Evolutionary conservation across 2,888 invertebrate genomes (phyloP), one percentile per base, ranked within the genome.

Genomic region (Caenorhabditis angaria): DNA sequence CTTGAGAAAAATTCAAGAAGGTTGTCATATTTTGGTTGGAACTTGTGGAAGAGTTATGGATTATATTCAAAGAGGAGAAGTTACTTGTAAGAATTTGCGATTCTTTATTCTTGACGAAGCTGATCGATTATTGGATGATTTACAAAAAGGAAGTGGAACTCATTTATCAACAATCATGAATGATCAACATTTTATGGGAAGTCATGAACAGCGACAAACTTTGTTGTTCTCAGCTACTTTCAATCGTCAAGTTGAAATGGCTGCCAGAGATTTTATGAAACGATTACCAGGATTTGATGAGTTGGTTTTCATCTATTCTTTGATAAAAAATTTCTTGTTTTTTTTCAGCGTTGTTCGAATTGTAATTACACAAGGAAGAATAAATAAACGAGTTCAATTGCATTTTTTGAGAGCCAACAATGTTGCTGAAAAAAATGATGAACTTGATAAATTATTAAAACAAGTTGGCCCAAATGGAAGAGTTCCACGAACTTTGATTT

Each of bases 71-170:
- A 65, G 60, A n/a, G 20, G n/a, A 2, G 54, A 61, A 1, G 61
- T 90, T n/a, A 83, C 84, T 4, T 91, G 93, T 75, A 85, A 87
- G 0, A 90, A 91, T 0, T 82, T 92, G 0, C 88, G 91, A 50
- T 93, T 90, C 85, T 88, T 94, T n/a, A 92, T 94, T 0, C 88
- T 94, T 59, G 93, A 94, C 86, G 93, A 94, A 88, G 93, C 93
- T 0, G 93, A 94, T 87, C 88, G 92, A 18, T 93, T 94, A 92
- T 88, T 93, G 56, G 93, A 93, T 79, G 91, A 92, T 91, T 93
- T 93, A 2, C 93, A 61, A 27, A 18, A 51, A 64, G n/a, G 65
- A 54, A 61, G 35, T 18, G 24, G n/a, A 20, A 70, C 68, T 4
- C 65, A 85, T 48, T 51, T 80, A 14, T 27, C 28, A 1, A 51